Conservation (phyloP, 2,113 vertebrate genomes). For the Leucosticte australis region DNA sequence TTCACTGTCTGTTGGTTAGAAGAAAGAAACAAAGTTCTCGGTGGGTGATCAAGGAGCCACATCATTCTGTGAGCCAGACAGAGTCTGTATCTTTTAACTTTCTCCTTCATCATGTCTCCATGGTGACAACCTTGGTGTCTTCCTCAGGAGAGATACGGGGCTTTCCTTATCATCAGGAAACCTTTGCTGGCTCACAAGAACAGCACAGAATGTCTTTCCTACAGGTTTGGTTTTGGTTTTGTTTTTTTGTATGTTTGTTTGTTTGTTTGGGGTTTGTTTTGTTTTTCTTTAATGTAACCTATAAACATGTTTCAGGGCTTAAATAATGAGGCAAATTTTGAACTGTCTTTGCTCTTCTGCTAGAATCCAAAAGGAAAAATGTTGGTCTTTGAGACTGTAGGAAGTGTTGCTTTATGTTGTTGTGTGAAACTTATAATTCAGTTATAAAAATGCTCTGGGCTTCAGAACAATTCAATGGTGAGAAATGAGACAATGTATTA, state of each 20-base stretch:
- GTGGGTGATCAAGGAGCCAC: too few relatives aligned
- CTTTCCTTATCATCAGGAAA: too few relatives aligned
- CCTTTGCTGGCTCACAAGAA: too few relatives aligned
- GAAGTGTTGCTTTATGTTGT: conserved; percentile 24
- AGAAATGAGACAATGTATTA: conserved; percentile 32
- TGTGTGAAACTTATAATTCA: neutral
- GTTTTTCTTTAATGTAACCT: neutral
- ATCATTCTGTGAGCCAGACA: too few relatives aligned
- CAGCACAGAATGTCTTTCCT: too few relatives aligned
- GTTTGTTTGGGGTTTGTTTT: neutral
- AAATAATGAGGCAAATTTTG: conserved; percentile 1
- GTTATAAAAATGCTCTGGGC: conserved; percentile 32
- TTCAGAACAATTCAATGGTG: conserved; percentile 58
- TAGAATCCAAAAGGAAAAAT: conserved; percentile 21
- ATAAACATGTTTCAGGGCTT: neutral
- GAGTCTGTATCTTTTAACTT: too few relatives aligned
- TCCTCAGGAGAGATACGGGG: too few relatives aligned
- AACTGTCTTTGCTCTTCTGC: conserved; percentile 32
- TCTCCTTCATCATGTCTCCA: too few relatives aligned
- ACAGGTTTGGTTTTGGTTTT: neutral
- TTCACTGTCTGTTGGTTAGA: too few relatives aligned
- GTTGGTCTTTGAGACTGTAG: neutral
- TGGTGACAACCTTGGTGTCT: too few relatives aligned
- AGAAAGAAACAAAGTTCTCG: too few relatives aligned
- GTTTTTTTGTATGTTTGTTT: too few relatives aligned